Percentiles rank a stretch among this genome's conserved stretches.
Conservation (phyloP, 1,140 invertebrate genomes). For the Listronotus bonariensis region DNA sequence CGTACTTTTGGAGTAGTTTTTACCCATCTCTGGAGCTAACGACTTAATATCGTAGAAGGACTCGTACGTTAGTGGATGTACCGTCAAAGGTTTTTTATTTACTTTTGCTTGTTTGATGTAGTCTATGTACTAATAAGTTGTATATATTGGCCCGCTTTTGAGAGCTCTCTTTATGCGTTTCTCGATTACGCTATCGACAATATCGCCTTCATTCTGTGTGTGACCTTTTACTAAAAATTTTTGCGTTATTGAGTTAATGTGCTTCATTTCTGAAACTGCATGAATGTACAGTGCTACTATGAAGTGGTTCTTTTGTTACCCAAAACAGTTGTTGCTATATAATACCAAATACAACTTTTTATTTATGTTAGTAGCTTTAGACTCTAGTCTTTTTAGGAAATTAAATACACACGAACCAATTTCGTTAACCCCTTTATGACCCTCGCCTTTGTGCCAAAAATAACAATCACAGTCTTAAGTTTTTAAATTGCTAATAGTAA, state of each 20-base stretch:
- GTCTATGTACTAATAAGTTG: conserved; percentile 5
- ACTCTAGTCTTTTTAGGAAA: no score
- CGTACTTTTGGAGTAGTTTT: conserved; percentile 5
- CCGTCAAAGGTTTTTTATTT: conserved; percentile 1
- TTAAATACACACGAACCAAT: conserved; percentile 43
- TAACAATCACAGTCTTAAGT: conserved; percentile 41
- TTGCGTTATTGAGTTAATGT: no score
- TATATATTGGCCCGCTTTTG: neutral
- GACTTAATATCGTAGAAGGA: conserved; percentile 9
- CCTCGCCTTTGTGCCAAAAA: conserved; percentile 47
- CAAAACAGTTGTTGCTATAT: no score
- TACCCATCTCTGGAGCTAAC: neutral
- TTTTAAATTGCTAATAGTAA: conserved; percentile 44
- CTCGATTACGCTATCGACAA: no score
- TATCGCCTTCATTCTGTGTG: no score
- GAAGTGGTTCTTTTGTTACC: no score
- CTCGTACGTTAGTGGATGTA: conserved; percentile 2
- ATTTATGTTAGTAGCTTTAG: no score
- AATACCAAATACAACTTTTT: no score
- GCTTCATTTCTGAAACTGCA: no score
- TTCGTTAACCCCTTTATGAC: conserved; percentile 41
- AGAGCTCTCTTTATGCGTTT: no score
- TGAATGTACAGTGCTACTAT: no score
- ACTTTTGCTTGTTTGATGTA: neutral
- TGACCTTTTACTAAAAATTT: no score